Base-by-base conservation (phyloP, 2,113 vertebrate species). In the Monopterus albus region DNA sequence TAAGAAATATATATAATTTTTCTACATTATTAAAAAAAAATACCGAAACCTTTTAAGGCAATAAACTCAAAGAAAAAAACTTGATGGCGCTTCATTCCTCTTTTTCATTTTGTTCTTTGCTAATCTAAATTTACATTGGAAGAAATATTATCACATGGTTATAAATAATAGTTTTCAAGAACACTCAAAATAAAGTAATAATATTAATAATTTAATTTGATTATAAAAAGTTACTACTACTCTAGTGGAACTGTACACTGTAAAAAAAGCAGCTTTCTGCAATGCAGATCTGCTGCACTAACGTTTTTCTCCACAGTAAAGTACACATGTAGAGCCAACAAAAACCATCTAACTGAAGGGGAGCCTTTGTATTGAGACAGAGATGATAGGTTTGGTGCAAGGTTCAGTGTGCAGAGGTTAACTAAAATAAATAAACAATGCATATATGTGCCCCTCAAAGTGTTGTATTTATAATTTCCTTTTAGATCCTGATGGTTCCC, bases 121-220 rank as follows among this genome's bases (percentile, higher is more conserved):
- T 53, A 86, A 91, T 87, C 88, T 90, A 93, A 85, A 88, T 76
- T 46, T 59, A 88, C 78, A 90, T 76, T 88, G 82, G 84, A 87
- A 89, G 91, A 90, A 89, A 87, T 81, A 84, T 92, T 86, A 83
- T 92, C 86, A 92, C 92, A 91, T 88, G 80, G 75, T 84, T 90
- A 86, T 95, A 95, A 96, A 94, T 95, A 86, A 89, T 92, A 95
- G 88, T 88, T 92, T 83, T 84, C 93, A 92, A 92, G 92, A 92
- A 83, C 91, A 92, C 89, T 92, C 89, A 76, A 95, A 95, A 71
- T 59, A 64, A 83, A 73, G 55, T 39, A 73, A 51, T 28, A 69
- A 88, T 91, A 90, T 88, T 94, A 94, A 96, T 83, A 95, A 96
- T 96, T 96, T 96, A 95, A 95, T 95, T 94, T 94, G 92, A 93